Conservation (phyloP, 2,888 invertebrate genomes). For the Mimas tiliae region DNA sequence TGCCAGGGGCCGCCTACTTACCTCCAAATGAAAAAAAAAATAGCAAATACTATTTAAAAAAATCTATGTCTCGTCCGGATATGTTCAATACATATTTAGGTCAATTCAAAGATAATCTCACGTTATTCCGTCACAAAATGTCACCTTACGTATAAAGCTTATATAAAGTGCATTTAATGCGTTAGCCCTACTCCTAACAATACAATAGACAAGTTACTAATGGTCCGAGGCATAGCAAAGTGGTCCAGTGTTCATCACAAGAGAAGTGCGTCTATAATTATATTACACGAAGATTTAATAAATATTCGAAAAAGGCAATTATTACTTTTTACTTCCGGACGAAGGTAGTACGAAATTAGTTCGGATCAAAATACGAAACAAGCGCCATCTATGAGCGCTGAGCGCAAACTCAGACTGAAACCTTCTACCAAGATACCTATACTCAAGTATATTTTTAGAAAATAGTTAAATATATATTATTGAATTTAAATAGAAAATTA, state of each 20-base stretch:
- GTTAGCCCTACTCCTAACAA: conserved; percentile 8
- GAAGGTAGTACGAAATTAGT: not conserved
- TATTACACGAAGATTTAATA: not conserved
- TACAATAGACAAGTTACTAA: conserved; percentile 30
- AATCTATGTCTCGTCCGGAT: no score
- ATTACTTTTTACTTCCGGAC: conserved; percentile 7
- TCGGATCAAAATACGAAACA: not conserved
- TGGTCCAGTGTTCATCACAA: conserved; percentile 50
- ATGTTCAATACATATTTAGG: no score
- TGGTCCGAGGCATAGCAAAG: conserved; percentile 41
- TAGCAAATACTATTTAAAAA: no score
- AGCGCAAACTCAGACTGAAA: not conserved
- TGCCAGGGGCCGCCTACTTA: no score
- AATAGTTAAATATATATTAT: not conserved
- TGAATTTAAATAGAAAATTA: not conserved
- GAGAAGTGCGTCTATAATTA: conserved; percentile 30
- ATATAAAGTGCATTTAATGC: conserved; percentile 19
- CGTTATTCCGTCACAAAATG: conserved; percentile 8
- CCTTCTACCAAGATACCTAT: not conserved
- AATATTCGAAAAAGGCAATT: not conserved
- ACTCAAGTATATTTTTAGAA: not conserved
- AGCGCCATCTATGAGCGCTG: conserved; percentile 15
- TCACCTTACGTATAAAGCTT: conserved; percentile 2
- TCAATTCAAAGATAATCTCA: not conserved
- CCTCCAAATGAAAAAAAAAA: no score